Conservation (phyloP, 2,113 vertebrate species). For the Podarcis raffonei region DNA sequence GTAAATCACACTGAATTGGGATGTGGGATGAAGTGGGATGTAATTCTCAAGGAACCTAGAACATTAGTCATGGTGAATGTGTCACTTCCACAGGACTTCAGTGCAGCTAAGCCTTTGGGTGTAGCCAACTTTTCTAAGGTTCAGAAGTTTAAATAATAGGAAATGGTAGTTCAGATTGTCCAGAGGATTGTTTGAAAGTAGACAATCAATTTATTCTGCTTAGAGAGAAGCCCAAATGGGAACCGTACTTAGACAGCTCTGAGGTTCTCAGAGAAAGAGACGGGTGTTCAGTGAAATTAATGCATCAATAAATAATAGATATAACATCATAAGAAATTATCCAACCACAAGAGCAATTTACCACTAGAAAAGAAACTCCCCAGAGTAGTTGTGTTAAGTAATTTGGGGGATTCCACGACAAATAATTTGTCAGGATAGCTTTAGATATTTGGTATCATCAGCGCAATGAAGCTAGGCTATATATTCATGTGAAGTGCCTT, state of each 20-base stretch:
- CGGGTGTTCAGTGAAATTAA: neutral
- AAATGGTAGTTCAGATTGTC: neutral
- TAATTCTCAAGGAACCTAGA: neutral
- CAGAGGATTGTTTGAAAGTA: neutral
- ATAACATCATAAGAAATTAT: neutral
- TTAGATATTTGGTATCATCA: neutral
- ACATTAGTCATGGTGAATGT: too few relatives aligned
- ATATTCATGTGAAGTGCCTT: neutral
- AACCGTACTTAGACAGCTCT: neutral
- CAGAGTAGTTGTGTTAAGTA: neutral
- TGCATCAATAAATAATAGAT: neutral
- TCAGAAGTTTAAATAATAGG: neutral
- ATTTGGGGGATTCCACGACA: too few relatives aligned
- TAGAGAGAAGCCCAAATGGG: neutral
- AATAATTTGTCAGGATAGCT: neutral
- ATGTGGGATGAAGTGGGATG: too few relatives aligned
- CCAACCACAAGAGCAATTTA: neutral
- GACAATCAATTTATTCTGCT: too few relatives aligned
- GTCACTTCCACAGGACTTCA: too few relatives aligned
- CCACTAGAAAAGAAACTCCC: neutral
- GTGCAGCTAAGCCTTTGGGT: neutral
- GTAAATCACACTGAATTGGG: neutral
- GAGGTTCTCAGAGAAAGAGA: neutral
- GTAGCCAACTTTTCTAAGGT: neutral
- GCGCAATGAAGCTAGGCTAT: neutral